A percentile compares a stretch with the other conserved stretches of the same genome.
phyloP scores from a whole-genome alignment of 2,888 invertebrate species.

The Erebia aethiops region DNA sequence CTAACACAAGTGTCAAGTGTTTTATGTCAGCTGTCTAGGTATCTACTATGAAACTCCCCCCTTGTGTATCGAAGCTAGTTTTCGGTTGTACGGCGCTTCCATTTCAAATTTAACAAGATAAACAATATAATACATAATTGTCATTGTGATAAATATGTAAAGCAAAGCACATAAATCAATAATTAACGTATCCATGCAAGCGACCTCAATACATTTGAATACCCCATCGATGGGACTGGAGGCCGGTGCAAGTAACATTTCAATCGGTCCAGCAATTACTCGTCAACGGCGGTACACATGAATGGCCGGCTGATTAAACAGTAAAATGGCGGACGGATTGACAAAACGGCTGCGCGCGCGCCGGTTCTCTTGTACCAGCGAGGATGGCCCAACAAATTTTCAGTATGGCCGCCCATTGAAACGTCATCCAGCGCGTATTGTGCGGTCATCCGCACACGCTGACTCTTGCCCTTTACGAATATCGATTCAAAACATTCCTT shows the following conservation, averaged over 20 bases:
- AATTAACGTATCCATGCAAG: neutral
- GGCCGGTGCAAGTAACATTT: slow-evolving; percentile 58
- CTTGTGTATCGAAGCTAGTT: too few species aligned
- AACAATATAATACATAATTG: too few species aligned
- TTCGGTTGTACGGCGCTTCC: too few species aligned
- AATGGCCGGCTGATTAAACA: slow-evolving; percentile 77
- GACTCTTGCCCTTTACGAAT: slow-evolving; percentile 26
- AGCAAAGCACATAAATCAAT: neutral
- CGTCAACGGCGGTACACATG: slow-evolving; percentile 80
- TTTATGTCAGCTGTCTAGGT: too few species aligned
- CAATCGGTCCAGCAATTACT: slow-evolving; percentile 77
- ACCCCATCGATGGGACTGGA: neutral
- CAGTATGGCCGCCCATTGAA: slow-evolving; percentile 74
- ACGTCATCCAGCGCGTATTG: slow-evolving; percentile 71
- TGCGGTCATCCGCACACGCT: slow-evolving; percentile 53
- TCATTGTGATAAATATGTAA: too few species aligned
- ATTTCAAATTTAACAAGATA: too few species aligned
- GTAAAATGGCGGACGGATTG: slow-evolving; percentile 73
- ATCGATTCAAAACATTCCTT: slow-evolving; percentile 28
- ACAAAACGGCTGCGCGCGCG: slow-evolving; percentile 76
- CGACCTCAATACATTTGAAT: slow-evolving; percentile 21
- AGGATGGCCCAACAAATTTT: slow-evolving; percentile 70
- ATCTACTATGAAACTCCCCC: too few species aligned
- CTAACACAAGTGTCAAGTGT: too few species aligned
- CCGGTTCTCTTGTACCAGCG: slow-evolving; percentile 54